Percentiles rank a stretch among this genome's conserved stretches.
Evolutionary conservation across 2,888 invertebrate species (phyloP).

Genomic region (Chirona hameri): DNA sequence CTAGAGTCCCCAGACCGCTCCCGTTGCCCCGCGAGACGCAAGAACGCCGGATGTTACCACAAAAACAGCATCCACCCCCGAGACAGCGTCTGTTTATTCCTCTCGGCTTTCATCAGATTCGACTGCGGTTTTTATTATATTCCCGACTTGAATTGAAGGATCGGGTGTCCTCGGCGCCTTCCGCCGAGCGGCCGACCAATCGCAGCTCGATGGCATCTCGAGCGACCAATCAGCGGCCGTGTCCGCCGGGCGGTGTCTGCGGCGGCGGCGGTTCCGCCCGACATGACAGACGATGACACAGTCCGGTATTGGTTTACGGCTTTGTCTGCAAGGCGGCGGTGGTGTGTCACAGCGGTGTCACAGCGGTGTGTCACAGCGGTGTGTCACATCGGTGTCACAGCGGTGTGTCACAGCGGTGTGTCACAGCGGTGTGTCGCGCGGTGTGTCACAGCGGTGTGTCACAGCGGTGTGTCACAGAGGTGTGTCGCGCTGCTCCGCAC

Average conservation of each 20-base stretch:
- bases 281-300: background rate
- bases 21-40: background rate
- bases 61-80: background rate
- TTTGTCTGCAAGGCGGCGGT: background rate
- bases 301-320: background rate
- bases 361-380: too few species aligned
- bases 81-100: background rate
- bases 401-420: too few species aligned
- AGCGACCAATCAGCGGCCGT: background rate
- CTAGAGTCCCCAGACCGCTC: background rate
- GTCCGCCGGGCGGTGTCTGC: background rate
- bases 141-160: background rate
- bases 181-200: background rate
- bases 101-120: background rate
- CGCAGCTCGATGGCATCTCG: background rate
- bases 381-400: too few species aligned
- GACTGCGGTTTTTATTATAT: background rate
- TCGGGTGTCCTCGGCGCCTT: background rate
- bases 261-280: background rate
- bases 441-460: too few species aligned
- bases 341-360: background rate
- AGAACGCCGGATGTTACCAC: conserved; percentile 8
- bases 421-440: too few species aligned
- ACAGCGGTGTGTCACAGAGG: too few species aligned
- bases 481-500: background rate